Base-by-base conservation (phyloP, 1,140 invertebrate species). In the Chionoecetes opilio region DNA sequence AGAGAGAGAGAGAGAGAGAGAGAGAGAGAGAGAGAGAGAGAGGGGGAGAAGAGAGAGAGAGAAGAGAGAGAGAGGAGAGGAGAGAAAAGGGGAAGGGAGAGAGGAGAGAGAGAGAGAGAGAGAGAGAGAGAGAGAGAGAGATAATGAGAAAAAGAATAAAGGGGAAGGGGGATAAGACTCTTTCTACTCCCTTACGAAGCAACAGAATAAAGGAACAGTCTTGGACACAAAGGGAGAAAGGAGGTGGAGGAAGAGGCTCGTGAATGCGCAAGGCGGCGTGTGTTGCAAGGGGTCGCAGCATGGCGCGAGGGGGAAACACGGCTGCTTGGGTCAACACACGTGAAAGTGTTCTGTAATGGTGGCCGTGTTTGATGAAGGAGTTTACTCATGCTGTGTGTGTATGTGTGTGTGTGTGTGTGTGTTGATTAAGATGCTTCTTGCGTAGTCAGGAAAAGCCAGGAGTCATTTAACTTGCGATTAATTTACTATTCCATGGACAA, bases 301-400 rank as follows among this genome's bases (percentile, higher is more conserved):
- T 26, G 63, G 41, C 5, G 63, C n/a, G 63, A 75, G 63, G 63
- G 63, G 11, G 63, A n/a, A 75, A 75, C 21, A 75, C 63, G n/a
- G 63, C n/a, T 75, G 63, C 63, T 21, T 75, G 11, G 26, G 63
- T 75, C 63, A 75, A 75, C n/a, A 75, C 63, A n/a, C 63, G 63
- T 75, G 63, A 75, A 75, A 75, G 63, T 75, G 63, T 75, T 75
- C 63, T 75, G 63, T 75, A 75, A 75, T 75, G 21, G n/a, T 75
- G 63, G 21, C n/a, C 63, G n/a, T 75, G 63, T 75, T 75, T 75
- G 63, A 75, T 17, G 11, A 75, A 21, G 63, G n/a, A n/a, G 63
- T 75, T 75, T 75, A 75, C 63, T n/a, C 63, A n/a, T 75, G 11
- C 63, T 75, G 21, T 75, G 63, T 75, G 1, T 75, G 63, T n/a